Evolutionary conservation across 2,797 vertebrate species (phyloP).

Genomic region (Accipiter badius): DNA sequence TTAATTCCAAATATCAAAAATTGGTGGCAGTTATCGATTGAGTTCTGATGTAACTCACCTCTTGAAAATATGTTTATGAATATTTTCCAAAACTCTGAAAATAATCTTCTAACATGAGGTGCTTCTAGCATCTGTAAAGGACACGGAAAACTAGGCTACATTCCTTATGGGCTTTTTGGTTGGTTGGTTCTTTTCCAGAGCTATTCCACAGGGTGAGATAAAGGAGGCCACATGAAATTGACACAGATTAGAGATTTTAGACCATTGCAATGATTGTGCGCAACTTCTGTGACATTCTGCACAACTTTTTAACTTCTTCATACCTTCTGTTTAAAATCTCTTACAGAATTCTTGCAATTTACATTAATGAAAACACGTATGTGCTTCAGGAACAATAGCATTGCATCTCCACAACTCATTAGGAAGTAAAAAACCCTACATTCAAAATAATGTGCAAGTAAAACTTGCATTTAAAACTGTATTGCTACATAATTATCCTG

Average conservation of each 20-base stretch:
- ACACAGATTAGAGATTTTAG: background rate
- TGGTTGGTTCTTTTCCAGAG: background rate
- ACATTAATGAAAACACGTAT: background rate
- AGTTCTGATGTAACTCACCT: background rate
- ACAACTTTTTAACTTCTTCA: background rate
- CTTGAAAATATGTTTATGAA: background rate
- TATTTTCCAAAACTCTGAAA: background rate
- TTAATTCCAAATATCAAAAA: background rate
- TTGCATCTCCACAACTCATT: conserved; percentile 40
- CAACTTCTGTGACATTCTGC: background rate
- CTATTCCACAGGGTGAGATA: background rate
- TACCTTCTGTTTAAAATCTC: conserved; percentile 7
- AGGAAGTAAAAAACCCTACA: conserved; percentile 21
- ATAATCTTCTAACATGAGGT: background rate
- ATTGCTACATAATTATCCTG: conserved; percentile 70
- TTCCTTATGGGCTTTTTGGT: background rate
- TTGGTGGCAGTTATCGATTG: background rate
- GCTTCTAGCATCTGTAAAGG: background rate
- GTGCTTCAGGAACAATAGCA: conserved; percentile 35
- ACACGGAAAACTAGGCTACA: background rate
- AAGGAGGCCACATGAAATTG: background rate
- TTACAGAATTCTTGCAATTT: background rate
- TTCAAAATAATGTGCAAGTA: conserved; percentile 43
- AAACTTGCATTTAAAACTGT: conserved; percentile 50
- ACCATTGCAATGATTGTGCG: background rate